Conservation (phyloP, 53 echinoderm and acorn worm species). For the Astropecten irregularis region DNA sequence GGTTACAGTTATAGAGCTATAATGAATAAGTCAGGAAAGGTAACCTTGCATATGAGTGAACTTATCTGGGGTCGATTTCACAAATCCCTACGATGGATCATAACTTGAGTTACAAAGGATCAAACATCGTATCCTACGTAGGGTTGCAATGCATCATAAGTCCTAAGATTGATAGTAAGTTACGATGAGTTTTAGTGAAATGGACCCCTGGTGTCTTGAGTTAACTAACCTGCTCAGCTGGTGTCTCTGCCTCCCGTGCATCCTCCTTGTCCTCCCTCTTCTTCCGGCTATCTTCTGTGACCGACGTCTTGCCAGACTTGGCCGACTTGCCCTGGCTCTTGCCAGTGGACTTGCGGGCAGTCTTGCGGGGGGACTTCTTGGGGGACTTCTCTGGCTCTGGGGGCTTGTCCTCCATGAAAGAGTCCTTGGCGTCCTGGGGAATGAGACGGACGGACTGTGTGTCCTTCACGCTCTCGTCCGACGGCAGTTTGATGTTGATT, state of each 20-base stretch:
- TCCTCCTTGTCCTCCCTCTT: constrained; percentile 64
- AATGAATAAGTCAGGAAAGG: too few species aligned
- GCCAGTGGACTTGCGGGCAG: constrained; percentile 74
- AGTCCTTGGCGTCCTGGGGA: constrained; percentile 36
- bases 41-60: background rate
- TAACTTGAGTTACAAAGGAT: too few species aligned
- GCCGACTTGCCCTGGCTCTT: constrained; percentile 72
- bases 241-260: constrained; percentile 17
- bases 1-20: too few species aligned
- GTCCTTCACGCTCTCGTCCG: constrained; percentile 21
- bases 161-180: too few species aligned
- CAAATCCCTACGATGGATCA: too few species aligned
- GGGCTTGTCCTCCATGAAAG: background rate
- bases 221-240: constrained; percentile 40
- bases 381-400: constrained; percentile 46
- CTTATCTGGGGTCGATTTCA: background rate
- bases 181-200: too few species aligned
- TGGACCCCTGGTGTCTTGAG: too few species aligned
- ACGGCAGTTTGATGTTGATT: constrained; percentile 27
- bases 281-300: constrained; percentile 35
- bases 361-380: constrained; percentile 72
- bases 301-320: constrained; percentile 51
- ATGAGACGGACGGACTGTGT: constrained; percentile 15
- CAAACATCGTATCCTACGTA: too few species aligned
- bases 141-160: too few species aligned